A percentile compares a stretch with the other conserved stretches of the same genome.
phyloP scores from a whole-genome alignment of 2,888 invertebrate genomes.

The Cyclophora punctaria region DNA sequence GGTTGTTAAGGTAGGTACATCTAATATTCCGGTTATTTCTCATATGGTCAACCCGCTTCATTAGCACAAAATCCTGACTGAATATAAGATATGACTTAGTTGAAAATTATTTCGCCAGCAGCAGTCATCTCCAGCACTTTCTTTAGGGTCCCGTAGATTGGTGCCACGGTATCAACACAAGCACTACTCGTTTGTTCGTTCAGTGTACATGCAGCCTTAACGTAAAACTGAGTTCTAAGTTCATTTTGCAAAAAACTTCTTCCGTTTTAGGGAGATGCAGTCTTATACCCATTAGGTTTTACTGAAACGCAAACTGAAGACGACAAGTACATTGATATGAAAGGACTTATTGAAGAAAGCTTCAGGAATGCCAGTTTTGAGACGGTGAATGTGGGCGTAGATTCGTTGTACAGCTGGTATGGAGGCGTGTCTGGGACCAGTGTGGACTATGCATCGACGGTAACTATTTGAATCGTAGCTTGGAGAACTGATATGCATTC shows the following conservation, averaged over 20 bases:
- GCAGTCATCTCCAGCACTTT: too few species aligned
- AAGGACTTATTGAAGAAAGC: conserved; percentile 52
- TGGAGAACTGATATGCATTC: too few species aligned
- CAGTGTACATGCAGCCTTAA: too few species aligned
- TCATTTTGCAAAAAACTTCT: neutral
- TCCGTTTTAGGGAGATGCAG: conserved; percentile 52
- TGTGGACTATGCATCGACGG: conserved; percentile 58
- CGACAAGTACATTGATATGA: conserved; percentile 54
- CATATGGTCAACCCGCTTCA: neutral
- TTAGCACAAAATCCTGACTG: neutral
- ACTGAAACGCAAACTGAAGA: conserved; percentile 39
- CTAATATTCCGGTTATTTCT: neutral
- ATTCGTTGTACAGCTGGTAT: conserved; percentile 52
- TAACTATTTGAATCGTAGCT: conserved; percentile 18
- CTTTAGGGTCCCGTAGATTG: too few species aligned
- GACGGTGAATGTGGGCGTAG: conserved; percentile 39
- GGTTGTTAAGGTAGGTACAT: conserved; percentile 35
- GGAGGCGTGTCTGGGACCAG: conserved; percentile 48
- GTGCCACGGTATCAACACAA: too few species aligned
- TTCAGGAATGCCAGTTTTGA: conserved; percentile 53
- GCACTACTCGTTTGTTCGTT: too few species aligned
- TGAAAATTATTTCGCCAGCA: too few species aligned
- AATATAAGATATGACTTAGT: too few species aligned
- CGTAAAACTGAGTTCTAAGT: too few species aligned
- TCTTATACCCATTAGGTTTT: conserved; percentile 56